Evolutionary conservation across 1,140 invertebrate species (phyloP).

Genomic region (Diabrotica virgifera): DNA sequence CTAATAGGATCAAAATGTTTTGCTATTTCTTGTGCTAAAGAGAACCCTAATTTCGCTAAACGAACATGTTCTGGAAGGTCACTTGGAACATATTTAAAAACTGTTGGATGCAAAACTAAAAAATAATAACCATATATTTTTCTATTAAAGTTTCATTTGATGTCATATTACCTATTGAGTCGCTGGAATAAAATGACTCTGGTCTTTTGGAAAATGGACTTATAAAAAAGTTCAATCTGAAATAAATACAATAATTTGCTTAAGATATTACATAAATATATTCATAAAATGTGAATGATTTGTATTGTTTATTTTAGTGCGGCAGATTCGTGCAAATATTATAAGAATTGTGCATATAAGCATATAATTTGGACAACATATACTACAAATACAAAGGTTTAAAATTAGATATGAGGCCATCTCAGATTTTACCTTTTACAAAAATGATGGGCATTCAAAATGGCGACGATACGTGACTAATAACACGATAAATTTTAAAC

Average conservation of each 20-base stretch:
- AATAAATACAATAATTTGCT: background rate
- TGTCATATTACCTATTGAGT: background rate
- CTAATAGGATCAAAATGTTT: constrained; percentile 12
- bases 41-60: constrained; percentile 5
- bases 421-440: too few relatives aligned
- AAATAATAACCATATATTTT: background rate
- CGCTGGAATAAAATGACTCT: constrained; percentile 10
- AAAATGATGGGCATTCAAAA: too few relatives aligned
- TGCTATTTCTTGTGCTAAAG: constrained; percentile 1
- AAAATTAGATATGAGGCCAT: too few relatives aligned
- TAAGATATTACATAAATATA: too few relatives aligned
- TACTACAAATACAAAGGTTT: too few relatives aligned
- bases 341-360: too few relatives aligned
- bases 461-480: too few relatives aligned
- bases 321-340: too few relatives aligned
- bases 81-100: background rate
- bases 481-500: too few relatives aligned
- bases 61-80: background rate
- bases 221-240: constrained; percentile 5
- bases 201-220: constrained; percentile 4
- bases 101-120: constrained; percentile 9
- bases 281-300: too few relatives aligned
- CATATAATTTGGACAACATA: too few relatives aligned
- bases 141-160: background rate
- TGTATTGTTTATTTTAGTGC: too few relatives aligned